A percentile compares a stretch with the other conserved stretches of the same genome.
phyloP scores from a whole-genome alignment of 1,140 invertebrate species.

The Matsumurasca onukii region DNA sequence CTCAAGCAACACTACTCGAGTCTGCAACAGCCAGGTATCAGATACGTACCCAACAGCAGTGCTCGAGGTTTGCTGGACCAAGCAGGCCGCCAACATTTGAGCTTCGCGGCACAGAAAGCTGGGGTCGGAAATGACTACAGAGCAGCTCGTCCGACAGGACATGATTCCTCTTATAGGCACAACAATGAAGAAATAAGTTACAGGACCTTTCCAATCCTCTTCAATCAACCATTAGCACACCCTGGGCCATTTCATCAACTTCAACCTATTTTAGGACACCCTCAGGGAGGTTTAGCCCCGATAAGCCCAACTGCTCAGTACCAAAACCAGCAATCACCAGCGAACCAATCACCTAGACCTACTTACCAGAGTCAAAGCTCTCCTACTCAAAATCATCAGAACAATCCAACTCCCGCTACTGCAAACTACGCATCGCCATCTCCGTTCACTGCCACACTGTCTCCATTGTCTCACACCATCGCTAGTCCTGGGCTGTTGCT shows the following conservation, averaged over 20 bases:
- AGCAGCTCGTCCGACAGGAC: no score
- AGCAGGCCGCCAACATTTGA: no score
- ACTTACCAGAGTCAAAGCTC: neutral
- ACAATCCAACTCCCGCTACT: neutral
- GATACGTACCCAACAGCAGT: conserved; percentile 10
- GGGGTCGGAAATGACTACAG: no score
- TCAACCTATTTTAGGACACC: no score
- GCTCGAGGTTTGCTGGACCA: no score
- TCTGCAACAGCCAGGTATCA: neutral
- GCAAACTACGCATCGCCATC: conserved; percentile 6
- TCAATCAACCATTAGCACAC: no score
- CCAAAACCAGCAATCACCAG: no score
- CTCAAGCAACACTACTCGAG: neutral
- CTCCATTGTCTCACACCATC: neutral
- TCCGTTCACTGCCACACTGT: neutral
- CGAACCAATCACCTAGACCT: neutral
- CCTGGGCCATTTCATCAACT: no score
- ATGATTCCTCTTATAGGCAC: no score
- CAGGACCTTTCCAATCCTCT: neutral
- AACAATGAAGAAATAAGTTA: neutral
- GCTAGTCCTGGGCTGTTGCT: neutral
- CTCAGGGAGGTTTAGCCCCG: no score
- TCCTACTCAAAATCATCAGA: neutral
- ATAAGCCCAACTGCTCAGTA: no score
- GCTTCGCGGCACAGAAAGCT: no score